Conservation (phyloP, 2,797 vertebrate genomes). For the Nyctalus aviator region DNA sequence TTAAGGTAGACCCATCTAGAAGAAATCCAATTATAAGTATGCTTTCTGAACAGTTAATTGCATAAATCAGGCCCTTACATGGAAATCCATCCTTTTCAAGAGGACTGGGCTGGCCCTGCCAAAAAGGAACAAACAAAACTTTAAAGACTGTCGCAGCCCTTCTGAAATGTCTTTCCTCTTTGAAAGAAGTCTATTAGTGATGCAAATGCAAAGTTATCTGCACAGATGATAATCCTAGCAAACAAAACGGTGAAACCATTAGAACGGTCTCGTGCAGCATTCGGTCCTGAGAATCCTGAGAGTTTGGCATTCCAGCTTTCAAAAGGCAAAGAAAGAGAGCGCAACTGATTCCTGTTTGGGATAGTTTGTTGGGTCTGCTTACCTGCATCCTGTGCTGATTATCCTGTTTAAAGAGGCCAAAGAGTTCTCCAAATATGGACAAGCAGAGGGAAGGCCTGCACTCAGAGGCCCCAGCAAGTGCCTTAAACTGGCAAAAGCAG, state of each 20-base stretch:
- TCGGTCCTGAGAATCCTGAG: conserved; percentile 38
- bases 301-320: conserved; percentile 51
- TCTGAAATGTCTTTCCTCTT: conserved; percentile 61
- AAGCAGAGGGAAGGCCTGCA: background rate
- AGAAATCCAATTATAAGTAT: conserved; percentile 2
- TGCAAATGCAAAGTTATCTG: conserved; percentile 72
- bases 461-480: background rate
- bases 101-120: conserved; percentile 24
- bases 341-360: conserved; percentile 13
- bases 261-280: conserved; percentile 34
- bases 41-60: conserved; percentile 54
- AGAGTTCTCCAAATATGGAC: conserved; percentile 15
- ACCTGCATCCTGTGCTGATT: conserved; percentile 57
- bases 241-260: conserved; percentile 78
- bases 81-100: conserved; percentile 51
- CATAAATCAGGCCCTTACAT: conserved; percentile 39
- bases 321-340: conserved; percentile 58
- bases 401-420: conserved; percentile 36
- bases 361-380: conserved; percentile 48
- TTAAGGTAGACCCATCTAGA: background rate
- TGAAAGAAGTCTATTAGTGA: conserved; percentile 75
- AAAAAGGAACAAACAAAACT: conserved; percentile 66
- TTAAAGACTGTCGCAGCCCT: conserved; percentile 40
- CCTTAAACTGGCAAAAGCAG: background rate
- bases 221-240: conserved; percentile 68